Percentiles rank a stretch among this genome's conserved stretches.
phyloP scores from a whole-genome alignment of 2,113 vertebrate genomes.

The Phasianus colchicus region DNA sequence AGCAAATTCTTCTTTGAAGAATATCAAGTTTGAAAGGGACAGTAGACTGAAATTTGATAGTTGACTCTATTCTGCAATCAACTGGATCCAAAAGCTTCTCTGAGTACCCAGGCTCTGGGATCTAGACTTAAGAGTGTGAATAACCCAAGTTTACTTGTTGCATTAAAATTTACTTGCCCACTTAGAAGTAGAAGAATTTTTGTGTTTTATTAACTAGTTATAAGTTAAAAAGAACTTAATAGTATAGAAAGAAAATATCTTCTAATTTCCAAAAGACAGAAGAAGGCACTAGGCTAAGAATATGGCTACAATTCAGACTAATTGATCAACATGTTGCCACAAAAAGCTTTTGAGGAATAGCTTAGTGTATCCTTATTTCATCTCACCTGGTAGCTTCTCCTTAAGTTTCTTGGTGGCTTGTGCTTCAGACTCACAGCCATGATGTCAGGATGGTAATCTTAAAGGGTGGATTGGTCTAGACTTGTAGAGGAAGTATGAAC shows the following conservation, averaged over 20 bases:
- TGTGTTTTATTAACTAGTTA: neutral
- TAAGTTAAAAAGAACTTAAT: neutral
- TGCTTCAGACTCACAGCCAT: neutral
- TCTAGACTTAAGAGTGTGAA: neutral
- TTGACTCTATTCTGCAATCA: neutral
- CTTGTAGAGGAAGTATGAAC: neutral
- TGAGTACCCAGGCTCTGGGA: neutral
- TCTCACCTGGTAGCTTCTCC: neutral
- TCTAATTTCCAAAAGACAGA: neutral
- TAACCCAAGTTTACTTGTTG: neutral
- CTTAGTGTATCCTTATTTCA: neutral
- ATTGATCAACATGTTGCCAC: neutral
- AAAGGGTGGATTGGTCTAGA: neutral
- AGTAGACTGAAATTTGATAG: neutral
- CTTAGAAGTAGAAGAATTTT: neutral
- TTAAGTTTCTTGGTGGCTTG: neutral
- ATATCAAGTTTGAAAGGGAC: neutral
- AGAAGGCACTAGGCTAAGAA: neutral
- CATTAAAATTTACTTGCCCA: neutral
- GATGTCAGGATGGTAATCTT: neutral
- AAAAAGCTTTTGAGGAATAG: neutral
- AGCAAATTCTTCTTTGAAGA: neutral
- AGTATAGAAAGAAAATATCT: neutral
- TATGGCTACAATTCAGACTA: neutral
- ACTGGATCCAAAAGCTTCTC: neutral